Evolutionary conservation across 2,113 vertebrate species (phyloP).

Genomic region (Meles meles): DNA sequence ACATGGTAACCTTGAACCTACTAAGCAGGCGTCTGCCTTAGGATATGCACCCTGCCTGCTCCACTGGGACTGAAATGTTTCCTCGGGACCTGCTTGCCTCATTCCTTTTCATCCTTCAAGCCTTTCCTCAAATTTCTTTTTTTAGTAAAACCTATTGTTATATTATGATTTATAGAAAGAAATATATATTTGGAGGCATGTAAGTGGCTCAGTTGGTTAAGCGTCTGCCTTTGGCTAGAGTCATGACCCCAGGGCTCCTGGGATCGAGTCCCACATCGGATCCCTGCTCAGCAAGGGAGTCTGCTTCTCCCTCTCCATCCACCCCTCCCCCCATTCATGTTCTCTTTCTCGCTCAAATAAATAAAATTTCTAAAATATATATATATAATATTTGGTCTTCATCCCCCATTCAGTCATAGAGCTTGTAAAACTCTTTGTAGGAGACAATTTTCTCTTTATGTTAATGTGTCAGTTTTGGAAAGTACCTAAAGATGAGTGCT

Average conservation of each 20-base stretch:
- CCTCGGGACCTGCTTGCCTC: not conserved
- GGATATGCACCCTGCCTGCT: not conserved
- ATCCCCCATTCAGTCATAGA: not conserved
- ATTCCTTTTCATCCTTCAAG: not conserved
- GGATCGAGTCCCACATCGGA: not conserved
- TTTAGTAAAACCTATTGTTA: not conserved
- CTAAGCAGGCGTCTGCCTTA: not conserved
- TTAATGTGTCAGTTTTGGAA: not conserved
- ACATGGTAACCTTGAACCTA: not conserved
- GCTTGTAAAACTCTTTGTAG: not conserved
- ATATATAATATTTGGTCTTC: not conserved
- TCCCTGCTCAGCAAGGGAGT: not conserved
- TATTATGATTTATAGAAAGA: not conserved
- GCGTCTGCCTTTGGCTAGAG: not conserved
- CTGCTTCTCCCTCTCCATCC: not conserved
- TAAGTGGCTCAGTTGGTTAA: not conserved
- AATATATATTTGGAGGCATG: not conserved
- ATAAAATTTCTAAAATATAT: no score
- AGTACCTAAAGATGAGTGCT: not conserved
- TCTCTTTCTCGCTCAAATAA: not conserved
- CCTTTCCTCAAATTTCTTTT: not conserved
- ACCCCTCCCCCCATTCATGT: not conserved
- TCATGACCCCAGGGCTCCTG: not conserved
- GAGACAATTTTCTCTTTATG: not conserved
- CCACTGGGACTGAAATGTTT: not conserved